Percentiles rank a stretch among this genome's conserved stretches.
Conservation (phyloP, 2,888 invertebrate species). For the Timema podura region DNA sequence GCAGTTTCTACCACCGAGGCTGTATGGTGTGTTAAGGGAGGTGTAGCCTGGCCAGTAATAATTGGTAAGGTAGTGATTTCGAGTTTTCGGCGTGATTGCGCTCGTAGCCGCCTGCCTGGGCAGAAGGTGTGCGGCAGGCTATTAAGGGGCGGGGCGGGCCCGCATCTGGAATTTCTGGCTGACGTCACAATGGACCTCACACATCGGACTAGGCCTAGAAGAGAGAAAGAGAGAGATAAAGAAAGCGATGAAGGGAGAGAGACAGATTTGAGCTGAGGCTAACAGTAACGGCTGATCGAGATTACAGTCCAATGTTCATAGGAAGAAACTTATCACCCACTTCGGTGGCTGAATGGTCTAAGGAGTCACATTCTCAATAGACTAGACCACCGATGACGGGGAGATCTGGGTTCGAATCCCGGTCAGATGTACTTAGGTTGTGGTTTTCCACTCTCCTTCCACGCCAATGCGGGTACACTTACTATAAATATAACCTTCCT, state of each 20-base stretch:
- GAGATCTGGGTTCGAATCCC: too few species aligned
- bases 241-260: background rate
- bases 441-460: too few species aligned
- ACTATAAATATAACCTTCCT: too few species aligned
- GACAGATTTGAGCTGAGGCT: background rate
- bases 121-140: constrained; percentile 44
- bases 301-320: too few species aligned
- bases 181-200: constrained; percentile 30
- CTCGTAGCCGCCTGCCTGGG: constrained; percentile 14
- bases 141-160: constrained; percentile 45
- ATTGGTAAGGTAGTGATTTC: constrained; percentile 27
- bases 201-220: constrained; percentile 21
- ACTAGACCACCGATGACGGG: too few species aligned
- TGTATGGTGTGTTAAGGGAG: background rate
- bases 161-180: constrained; percentile 25
- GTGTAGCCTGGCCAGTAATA: constrained; percentile 26
- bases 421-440: too few species aligned
- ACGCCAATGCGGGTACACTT: too few species aligned
- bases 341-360: too few species aligned
- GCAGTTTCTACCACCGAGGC: background rate
- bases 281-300: too few species aligned
- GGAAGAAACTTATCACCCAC: too few species aligned
- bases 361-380: too few species aligned
- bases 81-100: constrained; percentile 36
- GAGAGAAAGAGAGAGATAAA: constrained; percentile 15